Evolutionary conservation across 1,140 invertebrate species (phyloP), one percentile per base, ranked within the genome.

Genomic region (Anastrepha ludens): DNA sequence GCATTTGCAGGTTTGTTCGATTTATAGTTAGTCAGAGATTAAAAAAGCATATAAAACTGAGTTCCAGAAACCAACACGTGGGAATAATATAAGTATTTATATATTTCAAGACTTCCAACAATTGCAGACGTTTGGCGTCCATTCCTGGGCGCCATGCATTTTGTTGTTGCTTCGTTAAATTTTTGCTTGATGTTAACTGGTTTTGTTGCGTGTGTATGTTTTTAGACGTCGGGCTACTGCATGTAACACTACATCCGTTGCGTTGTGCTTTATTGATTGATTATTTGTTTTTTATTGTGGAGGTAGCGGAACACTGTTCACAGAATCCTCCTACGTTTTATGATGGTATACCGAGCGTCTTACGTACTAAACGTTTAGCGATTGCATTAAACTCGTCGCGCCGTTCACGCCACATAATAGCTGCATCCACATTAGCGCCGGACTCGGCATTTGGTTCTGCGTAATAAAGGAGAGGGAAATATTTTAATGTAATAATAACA

Each of bases 401-500:
- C 93, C 99, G 96, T 93, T 99, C 99, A 88, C 99, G 94, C 98
- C 98, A 99, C 97, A 99, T 99, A 94, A 99, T 99, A 0, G 99
- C 99, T 7, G 99, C 99, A 94, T 99, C 99, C 0, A 99, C 99
- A 94, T 99, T 99, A 1, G 99, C 99, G 47, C 99, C 98, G 94
- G 98, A 99, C 94, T 99, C 99, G 93, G 99, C 99, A 94, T 99
- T 99, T 5, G 99, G 99, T 93, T 99, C 99, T 97, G 92, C 15
- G 86, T 67, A 8, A 47, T 3, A 29, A 94, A 94, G 60, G 44
- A 87, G 29, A 67, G 39, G 39, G 5, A 41, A 15, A 29, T 20
- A 39, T 5, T 85, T 85, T 59, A 50, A 65, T 65, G 7, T 55
- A 0, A 29, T 29, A 29, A 5, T 11, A 78, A 55, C 7, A 44